Evolutionary conservation across 2,113 vertebrate species (phyloP), one percentile per base, ranked within the genome.

Genomic region (Nothoprocta pentlandii): DNA sequence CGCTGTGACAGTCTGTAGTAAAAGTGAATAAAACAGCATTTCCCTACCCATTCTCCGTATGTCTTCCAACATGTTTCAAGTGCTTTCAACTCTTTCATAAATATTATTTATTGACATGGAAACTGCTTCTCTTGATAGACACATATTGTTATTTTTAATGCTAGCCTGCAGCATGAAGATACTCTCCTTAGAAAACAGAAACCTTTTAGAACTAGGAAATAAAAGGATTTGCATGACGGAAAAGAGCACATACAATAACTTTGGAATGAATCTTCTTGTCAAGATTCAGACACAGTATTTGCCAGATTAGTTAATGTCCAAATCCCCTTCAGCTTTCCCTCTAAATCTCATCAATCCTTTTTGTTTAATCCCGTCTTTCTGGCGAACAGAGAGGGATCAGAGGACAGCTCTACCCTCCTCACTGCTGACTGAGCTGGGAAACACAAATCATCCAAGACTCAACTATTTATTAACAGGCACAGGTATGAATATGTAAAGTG

Each of bases 31-130:
- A 36, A 75, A 64, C 36, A 73, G 42, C 28, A 85, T 36, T 91
- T 89, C 49, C 41, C 11, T 73, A 73, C 10, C 34, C 70, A 58
- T 74, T 85, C 41, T 56, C 49, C 44, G 2, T 44, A 77, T 39
- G 14, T 56, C 70, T 89, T 63, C 58, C 47, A 36, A 67, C 2
- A 9, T 23, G 12, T 54, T 90, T 87, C 56, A 77, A 74, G 30
- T 42, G 63, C 26, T 91, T 94, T 80, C 82, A 68, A 77, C 73
- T 89, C 41, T 82, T 91, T 59, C 76, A 71, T n/a, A 90, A 91
- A 80, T 77, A 91, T 46, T 91, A 89, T 46, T 63, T 74, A 56
- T 42, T 85, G 76, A 85, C 71, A 92, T 51, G 89, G 87, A 94
- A 64, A 92, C 25, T 47, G 54, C n/a, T 82, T 80, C 83, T 64